These are phyloP conservation scores for Heterodera schachtii DNA, from an alignment of 1,140 invertebrate genomes.

Conservation along the genomic window DNA sequence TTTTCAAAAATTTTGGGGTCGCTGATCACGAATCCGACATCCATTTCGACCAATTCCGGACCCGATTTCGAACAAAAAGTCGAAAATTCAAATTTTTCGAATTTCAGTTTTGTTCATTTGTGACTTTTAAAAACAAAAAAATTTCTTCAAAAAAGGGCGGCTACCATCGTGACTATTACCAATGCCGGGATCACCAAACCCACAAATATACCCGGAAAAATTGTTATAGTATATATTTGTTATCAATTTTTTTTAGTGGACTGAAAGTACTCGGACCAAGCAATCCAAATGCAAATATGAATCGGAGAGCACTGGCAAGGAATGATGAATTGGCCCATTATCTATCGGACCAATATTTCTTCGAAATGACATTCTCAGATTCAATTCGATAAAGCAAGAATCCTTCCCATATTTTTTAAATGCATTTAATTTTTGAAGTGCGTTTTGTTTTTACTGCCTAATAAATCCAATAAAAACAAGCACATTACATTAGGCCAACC, in stretches of 20 bases:
- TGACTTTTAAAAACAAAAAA: too few species aligned
- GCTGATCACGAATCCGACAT: too few species aligned
- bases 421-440: background rate
- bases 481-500: slow-evolving; percentile 22
- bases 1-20: too few species aligned
- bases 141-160: too few species aligned
- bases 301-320: slow-evolving; percentile 27
- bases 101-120: too few species aligned
- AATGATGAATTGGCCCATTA: slow-evolving; percentile 25
- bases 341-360: slow-evolving; percentile 20
- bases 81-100: too few species aligned
- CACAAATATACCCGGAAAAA: too few species aligned
- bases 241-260: slow-evolving; percentile 38
- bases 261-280: slow-evolving; percentile 37
- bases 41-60: too few species aligned
- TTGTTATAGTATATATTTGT: too few species aligned
- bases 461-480: slow-evolving; percentile 8
- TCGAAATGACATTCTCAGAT: slow-evolving; percentile 27
- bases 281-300: slow-evolving; percentile 30
- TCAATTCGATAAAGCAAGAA: slow-evolving; percentile 8
- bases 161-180: too few species aligned
- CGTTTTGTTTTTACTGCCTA: background rate
- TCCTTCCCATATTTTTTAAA: background rate
- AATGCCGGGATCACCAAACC: too few species aligned
- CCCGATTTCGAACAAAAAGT: too few species aligned